Evolutionary conservation across 2,797 vertebrate species (phyloP).

Genomic region (Eremophila alpestris): DNA sequence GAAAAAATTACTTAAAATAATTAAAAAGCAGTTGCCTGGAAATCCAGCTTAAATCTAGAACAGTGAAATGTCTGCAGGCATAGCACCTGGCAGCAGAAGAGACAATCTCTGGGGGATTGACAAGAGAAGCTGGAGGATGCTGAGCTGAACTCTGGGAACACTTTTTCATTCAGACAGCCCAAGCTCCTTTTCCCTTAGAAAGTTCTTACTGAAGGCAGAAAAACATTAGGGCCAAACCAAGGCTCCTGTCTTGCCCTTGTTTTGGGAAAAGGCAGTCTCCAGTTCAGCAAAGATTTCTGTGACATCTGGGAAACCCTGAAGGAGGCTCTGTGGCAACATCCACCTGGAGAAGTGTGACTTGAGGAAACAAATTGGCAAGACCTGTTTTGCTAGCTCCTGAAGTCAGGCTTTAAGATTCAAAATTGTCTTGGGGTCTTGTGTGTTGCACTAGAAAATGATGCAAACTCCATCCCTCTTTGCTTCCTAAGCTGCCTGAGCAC

Average conservation of each 20-base stretch:
- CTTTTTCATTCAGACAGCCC: neutral
- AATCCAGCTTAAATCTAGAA: constrained; percentile 24
- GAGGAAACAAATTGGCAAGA: neutral
- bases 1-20: neutral
- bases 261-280: neutral
- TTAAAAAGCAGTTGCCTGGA: neutral
- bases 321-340: accelerated
- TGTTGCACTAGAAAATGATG: neutral
- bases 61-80: constrained; percentile 6
- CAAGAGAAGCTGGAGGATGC: constrained; percentile 6
- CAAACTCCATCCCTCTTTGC: neutral
- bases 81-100: constrained; percentile 30
- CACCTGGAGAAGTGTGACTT: neutral
- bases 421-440: neutral
- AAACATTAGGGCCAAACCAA: neutral
- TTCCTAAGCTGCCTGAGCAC: neutral
- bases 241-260: neutral
- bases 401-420: neutral
- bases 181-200: neutral
- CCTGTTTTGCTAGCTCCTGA: neutral
- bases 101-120: neutral
- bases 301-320: neutral
- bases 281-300: neutral
- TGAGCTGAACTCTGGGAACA: neutral
- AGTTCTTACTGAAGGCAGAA: neutral